Conservation (phyloP, 2,888 invertebrate species). For the Sphaerophoria taeniata region DNA sequence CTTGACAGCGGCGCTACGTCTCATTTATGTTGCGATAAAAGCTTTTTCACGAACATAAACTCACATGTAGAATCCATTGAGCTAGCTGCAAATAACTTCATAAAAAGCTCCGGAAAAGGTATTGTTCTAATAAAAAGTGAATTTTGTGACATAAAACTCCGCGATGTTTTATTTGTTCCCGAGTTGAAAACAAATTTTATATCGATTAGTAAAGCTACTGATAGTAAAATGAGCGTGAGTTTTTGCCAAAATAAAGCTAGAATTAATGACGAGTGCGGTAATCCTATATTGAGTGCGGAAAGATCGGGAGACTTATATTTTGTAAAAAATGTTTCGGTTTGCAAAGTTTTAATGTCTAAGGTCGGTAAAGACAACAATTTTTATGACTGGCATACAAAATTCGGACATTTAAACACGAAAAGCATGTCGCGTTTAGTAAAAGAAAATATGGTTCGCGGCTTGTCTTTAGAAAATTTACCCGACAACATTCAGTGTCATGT, state of each 20-base stretch:
- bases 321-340: slow-evolving; percentile 23
- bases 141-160: background rate
- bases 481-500: slow-evolving; percentile 26
- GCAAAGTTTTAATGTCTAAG: slow-evolving; percentile 21
- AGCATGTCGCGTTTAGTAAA: slow-evolving; percentile 28
- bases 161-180: slow-evolving; percentile 27
- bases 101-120: background rate
- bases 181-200: slow-evolving; percentile 28
- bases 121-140: slow-evolving; percentile 4
- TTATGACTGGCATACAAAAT: slow-evolving; percentile 33
- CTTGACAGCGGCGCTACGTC: slow-evolving; percentile 14
- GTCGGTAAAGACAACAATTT: slow-evolving; percentile 11
- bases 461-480: slow-evolving; percentile 8
- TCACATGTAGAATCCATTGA: slow-evolving; percentile 11
- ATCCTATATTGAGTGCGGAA: slow-evolving; percentile 6
- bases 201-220: slow-evolving; percentile 18
- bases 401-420: slow-evolving; percentile 20
- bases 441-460: slow-evolving; percentile 33
- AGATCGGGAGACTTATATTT: slow-evolving; percentile 19
- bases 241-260: slow-evolving; percentile 21
- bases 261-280: slow-evolving; percentile 16
- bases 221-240: slow-evolving; percentile 8
- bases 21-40: slow-evolving; percentile 23
- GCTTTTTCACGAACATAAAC: background rate
- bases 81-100: slow-evolving; percentile 20